phyloP scores from a whole-genome alignment of 2,113 vertebrate genomes.

The Hyperopisus bebe region DNA sequence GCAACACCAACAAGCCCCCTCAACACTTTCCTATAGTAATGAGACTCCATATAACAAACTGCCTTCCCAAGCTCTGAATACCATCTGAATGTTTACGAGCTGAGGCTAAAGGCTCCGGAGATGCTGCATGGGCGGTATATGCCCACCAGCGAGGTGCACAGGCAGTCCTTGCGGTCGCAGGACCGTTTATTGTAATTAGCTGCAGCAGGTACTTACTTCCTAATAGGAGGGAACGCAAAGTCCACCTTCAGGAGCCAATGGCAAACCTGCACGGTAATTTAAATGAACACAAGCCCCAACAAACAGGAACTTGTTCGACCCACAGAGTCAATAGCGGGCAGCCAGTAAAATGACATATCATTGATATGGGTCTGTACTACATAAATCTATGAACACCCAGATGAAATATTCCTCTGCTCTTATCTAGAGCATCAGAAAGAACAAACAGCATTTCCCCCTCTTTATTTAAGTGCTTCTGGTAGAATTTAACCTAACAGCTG shows the following conservation, averaged over 20 bases:
- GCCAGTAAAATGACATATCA: neutral
- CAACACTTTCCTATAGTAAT: neutral
- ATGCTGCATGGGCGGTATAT: neutral
- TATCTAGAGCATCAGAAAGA: neutral
- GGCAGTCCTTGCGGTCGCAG: neutral
- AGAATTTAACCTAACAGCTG: neutral
- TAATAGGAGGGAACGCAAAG: conserved; percentile 32
- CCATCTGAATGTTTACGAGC: neutral
- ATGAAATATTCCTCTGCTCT: neutral
- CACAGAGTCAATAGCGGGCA: conserved; percentile 29
- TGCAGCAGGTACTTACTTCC: conserved; percentile 27
- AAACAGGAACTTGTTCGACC: conserved; percentile 24
- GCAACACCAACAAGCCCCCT: neutral
- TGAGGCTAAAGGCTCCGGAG: neutral
- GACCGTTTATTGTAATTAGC: neutral
- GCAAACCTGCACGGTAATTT: conserved; percentile 23
- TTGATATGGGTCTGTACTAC: neutral
- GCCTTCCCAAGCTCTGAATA: neutral
- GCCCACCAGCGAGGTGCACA: neutral
- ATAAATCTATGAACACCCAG: neutral
- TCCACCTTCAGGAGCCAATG: conserved; percentile 9
- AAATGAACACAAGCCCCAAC: conserved; percentile 42
- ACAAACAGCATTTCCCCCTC: neutral
- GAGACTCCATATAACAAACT: neutral
- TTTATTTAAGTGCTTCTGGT: neutral